phyloP scores from a whole-genome alignment of 2,797 vertebrate species.

The Gymnopithys bicolor region DNA sequence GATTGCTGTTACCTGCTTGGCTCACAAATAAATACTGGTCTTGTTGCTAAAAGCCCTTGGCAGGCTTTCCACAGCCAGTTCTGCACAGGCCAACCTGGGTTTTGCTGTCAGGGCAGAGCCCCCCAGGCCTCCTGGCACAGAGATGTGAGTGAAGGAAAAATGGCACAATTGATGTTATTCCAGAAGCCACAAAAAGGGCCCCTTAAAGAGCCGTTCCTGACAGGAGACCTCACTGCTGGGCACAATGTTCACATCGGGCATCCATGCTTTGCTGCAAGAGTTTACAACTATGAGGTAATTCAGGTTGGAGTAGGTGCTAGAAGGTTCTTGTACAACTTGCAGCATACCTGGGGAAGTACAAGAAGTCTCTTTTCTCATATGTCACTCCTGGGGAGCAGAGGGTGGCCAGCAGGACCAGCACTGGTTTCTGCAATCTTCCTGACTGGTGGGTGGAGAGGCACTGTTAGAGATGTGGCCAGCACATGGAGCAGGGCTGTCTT shows the following conservation, averaged over 20 bases:
- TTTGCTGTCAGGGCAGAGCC: background rate
- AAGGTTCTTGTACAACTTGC: background rate
- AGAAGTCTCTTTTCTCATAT: background rate
- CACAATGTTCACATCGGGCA: background rate
- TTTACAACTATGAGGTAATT: rapidly evolving
- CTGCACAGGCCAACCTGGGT: background rate
- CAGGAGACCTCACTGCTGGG: too few relatives aligned
- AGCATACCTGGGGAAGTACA: background rate
- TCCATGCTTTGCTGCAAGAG: background rate
- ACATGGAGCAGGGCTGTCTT: background rate
- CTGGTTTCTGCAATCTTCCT: background rate
- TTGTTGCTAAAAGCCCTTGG: background rate
- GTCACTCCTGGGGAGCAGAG: background rate
- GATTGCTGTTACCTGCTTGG: background rate
- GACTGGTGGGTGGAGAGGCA: background rate
- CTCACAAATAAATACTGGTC: background rate
- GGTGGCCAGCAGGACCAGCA: background rate
- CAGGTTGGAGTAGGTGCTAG: background rate
- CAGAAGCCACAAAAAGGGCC: background rate
- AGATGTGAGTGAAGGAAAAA: background rate
- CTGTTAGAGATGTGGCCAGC: background rate
- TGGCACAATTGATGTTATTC: background rate
- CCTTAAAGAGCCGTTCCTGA: background rate
- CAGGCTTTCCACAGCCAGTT: background rate
- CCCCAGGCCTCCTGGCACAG: background rate